Evolutionary conservation across 2,113 vertebrate genomes (phyloP).

Genomic region (Cyprinus carpio): DNA sequence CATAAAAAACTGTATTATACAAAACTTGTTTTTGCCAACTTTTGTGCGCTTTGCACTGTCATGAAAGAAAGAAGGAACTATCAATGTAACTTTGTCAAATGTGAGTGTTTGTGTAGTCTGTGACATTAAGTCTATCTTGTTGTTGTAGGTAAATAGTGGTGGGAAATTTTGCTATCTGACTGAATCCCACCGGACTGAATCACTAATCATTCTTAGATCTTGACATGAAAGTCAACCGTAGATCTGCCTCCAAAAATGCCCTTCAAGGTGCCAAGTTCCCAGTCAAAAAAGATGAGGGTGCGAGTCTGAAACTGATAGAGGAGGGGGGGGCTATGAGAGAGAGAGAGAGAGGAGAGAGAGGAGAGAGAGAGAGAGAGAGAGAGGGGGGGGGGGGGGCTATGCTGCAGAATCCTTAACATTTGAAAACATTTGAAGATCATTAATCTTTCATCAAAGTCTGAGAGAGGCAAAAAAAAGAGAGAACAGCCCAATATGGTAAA

Average conservation of each 20-base stretch:
- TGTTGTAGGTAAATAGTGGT: slow-evolving; percentile 67
- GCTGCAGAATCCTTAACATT: slow-evolving; percentile 49
- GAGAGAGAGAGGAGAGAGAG: no score
- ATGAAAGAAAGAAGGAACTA: background rate
- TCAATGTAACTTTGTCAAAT: background rate
- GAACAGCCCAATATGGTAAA: slow-evolving; percentile 13
- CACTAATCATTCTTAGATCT: slow-evolving; percentile 73
- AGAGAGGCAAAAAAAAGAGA: slow-evolving; percentile 46
- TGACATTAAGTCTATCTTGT: slow-evolving; percentile 26
- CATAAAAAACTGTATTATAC: background rate
- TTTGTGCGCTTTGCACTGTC: background rate
- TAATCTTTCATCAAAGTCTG: slow-evolving; percentile 63
- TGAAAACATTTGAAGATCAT: no score
- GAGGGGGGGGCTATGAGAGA: slow-evolving; percentile 7
- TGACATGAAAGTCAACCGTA: slow-evolving; percentile 72
- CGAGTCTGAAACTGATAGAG: slow-evolving; percentile 2
- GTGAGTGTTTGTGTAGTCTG: background rate
- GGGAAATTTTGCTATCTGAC: slow-evolving; percentile 58
- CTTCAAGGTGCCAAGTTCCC: slow-evolving; percentile 65
- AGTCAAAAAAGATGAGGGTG: slow-evolving; percentile 50
- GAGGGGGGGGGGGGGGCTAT: slow-evolving; percentile 37
- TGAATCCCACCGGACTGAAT: slow-evolving; percentile 69
- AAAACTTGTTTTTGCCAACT: slow-evolving; percentile 13
- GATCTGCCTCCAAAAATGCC: slow-evolving; percentile 66
- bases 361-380: slow-evolving; percentile 16